Evolutionary conservation across 2,113 vertebrate species (phyloP).

Genomic region (Grus americana): DNA sequence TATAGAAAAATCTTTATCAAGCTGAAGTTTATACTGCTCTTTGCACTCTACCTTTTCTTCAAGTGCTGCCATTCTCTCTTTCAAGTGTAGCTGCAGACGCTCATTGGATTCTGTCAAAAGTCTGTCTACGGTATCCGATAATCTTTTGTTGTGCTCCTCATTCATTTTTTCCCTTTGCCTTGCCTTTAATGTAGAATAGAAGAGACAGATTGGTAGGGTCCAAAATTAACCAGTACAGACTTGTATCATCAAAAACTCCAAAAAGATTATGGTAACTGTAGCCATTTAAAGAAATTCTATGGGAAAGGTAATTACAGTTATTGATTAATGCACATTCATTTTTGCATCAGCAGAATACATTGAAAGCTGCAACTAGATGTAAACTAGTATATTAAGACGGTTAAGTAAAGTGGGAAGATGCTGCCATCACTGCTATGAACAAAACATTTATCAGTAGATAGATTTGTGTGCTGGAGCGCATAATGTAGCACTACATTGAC

Average conservation of each 20-base stretch:
- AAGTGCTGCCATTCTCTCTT: conserved; percentile 96
- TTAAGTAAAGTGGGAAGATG: neutral
- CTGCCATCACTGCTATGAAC: neutral
- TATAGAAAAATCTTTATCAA: neutral
- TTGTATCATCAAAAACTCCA: neutral
- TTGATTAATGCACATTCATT: neutral
- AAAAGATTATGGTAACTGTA: neutral
- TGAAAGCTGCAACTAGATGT: neutral
- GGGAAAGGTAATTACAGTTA: neutral
- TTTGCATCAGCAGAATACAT: neutral
- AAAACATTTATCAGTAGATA: neutral
- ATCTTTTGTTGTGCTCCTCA: conserved; percentile 97
- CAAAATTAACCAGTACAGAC: neutral
- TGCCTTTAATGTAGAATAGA: conserved; percentile 77
- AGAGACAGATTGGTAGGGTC: neutral
- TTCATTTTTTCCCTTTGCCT: conserved; percentile 99
- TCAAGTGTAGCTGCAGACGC: conserved; percentile 93
- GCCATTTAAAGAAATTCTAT: neutral
- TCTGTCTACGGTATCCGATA: conserved; percentile 95
- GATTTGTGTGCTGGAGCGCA: neutral
- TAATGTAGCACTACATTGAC: neutral
- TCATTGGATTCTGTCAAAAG: conserved; percentile 98
- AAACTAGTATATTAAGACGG: neutral
- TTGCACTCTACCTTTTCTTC: conserved; percentile 91
- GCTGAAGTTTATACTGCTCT: neutral